Evolutionary conservation across 2,797 vertebrate genomes (phyloP), one percentile per base, ranked within the genome.

Genomic region (Acanthis flammea): DNA sequence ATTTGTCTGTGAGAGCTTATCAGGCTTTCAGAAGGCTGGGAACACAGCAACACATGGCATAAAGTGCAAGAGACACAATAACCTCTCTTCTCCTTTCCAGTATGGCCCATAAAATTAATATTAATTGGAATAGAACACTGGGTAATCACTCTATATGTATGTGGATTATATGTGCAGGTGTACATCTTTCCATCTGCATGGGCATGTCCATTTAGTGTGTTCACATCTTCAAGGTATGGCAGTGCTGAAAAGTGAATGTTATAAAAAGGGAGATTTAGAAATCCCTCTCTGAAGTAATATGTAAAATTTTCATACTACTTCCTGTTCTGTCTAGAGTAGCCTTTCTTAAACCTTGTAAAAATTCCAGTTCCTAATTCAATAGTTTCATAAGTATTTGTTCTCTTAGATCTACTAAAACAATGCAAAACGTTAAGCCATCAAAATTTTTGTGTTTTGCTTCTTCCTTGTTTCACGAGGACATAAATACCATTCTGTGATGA

Each of bases 181-280:
- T 57, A 8, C 66, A 11, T 82, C 66, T 77, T 1, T 72, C 41
- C 33, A 47, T 54, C 41, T 44, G 24, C 7, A 2, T 28, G 6
- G 44, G 28, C 42, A 39, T 4, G 12, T 42, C 23, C 19, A 1
- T 53, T 18, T 27, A 17, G 10, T 25, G 33, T 22, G 5, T 75
- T 85, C 21, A 19, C 31, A 28, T 91, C 65, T 63, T 70, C 37
- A 61, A 31, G 27, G 28, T 70, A 35, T 6, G 35, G 10, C 41
- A 77, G 19, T n/a, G 44, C 53, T 88, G 39, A 81, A 82, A 54
- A 73, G 31, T 6, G 22, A 51, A 27, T 90, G 22, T 87, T 95
- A 94, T 95, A 83, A 90, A 96, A 97, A 75, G 28, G 12, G 42
- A 62, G 11, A 60, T 93, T 68, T 66, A 89, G 63, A 90, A 97